Evolutionary conservation across 2,888 invertebrate species (phyloP).

Genomic region (Plusia festucae): DNA sequence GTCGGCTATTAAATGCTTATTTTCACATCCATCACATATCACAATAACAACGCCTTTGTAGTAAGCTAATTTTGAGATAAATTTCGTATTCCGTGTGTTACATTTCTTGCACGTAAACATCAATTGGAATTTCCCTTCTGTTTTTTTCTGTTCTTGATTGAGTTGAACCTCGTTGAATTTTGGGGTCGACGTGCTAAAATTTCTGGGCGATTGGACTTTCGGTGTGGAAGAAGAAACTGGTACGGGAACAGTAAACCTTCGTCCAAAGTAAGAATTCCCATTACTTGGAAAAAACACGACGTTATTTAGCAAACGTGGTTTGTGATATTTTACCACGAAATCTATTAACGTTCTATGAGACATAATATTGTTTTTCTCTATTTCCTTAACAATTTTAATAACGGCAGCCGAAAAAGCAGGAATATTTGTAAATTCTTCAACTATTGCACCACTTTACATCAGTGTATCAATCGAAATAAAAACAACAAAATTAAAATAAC

Average conservation of each 20-base stretch:
- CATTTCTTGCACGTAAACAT: conserved; percentile 97
- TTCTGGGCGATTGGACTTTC: conserved; percentile 75
- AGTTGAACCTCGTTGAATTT: conserved; percentile 70
- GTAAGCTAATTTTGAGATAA: conserved; percentile 96
- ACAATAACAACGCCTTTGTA: conserved; percentile 97
- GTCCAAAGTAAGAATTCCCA: conserved; percentile 83
- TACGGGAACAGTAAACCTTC: conserved; percentile 72
- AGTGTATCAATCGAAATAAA: neutral
- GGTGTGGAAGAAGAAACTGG: conserved; percentile 75
- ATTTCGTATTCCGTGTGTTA: conserved; percentile 92
- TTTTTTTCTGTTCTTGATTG: conserved; percentile 65
- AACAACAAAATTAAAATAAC: conserved; percentile 1
- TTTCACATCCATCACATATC: conserved; percentile 95
- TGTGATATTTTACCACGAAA: conserved; percentile 84
- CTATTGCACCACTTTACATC: conserved; percentile 59
- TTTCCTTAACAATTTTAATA: neutral
- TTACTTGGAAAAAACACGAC: conserved; percentile 84
- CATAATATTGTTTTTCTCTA: conserved; percentile 63
- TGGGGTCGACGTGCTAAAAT: conserved; percentile 71
- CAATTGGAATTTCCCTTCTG: conserved; percentile 91
- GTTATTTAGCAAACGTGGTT: conserved; percentile 81
- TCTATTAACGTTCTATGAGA: conserved; percentile 82
- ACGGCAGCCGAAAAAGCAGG: neutral
- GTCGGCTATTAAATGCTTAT: conserved; percentile 98
- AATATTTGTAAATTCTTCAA: conserved; percentile 5